Conservation (phyloP, 2,113 vertebrate species). For the Pygoscelis adeliae region DNA sequence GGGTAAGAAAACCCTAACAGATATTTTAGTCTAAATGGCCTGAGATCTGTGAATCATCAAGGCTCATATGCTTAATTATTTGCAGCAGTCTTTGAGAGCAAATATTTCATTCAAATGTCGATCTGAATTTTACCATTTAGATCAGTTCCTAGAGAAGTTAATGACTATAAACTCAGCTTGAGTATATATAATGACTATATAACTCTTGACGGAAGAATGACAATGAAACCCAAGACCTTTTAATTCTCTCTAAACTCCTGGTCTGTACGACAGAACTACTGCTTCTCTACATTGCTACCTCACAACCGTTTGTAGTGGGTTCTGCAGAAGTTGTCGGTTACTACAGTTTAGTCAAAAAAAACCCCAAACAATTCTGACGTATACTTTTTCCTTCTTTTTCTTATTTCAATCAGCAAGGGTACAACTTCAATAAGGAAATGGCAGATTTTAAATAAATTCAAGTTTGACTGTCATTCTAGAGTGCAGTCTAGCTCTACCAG, state of each 20-base stretch:
- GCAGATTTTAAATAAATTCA: background rate
- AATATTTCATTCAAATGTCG: background rate
- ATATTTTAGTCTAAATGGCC: background rate
- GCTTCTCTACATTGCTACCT: background rate
- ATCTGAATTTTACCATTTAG: background rate
- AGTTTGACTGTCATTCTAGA: background rate
- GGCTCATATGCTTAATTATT: background rate
- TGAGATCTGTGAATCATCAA: background rate
- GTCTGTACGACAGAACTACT: background rate
- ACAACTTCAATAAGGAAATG: background rate
- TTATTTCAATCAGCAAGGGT: background rate
- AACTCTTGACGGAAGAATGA: background rate
- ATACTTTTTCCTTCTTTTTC: fast-evolving
- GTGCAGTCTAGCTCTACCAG: background rate
- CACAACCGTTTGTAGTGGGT: background rate
- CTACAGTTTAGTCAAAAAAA: background rate
- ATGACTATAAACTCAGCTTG: background rate
- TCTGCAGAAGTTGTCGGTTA: background rate
- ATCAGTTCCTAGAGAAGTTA: background rate
- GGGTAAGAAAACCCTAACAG: background rate
- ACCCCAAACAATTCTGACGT: background rate
- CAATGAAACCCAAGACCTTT: background rate
- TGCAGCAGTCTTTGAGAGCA: background rate
- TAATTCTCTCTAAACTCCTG: background rate
- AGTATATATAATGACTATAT: too few species aligned